These are phyloP conservation scores for Forbesichthys papilliferus DNA, from an alignment of 2,113 vertebrate genomes.

Conservation along the genomic window DNA sequence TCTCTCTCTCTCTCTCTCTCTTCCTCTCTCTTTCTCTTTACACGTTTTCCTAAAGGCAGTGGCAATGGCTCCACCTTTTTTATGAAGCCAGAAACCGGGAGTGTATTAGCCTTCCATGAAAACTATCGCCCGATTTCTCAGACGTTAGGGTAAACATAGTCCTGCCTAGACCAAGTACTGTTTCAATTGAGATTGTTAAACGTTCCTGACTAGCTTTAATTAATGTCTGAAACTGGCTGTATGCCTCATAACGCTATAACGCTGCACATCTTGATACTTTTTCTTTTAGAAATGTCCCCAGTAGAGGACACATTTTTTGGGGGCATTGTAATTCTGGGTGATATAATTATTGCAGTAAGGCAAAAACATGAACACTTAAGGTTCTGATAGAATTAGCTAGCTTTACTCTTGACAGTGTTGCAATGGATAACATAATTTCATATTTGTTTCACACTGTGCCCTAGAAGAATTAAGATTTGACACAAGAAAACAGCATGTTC, in stretches of 20 bases:
- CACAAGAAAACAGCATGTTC: conserved; percentile 36
- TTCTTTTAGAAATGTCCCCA: background rate
- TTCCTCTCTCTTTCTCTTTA: background rate
- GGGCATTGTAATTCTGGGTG: background rate
- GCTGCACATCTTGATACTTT: background rate
- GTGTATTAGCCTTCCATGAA: background rate
- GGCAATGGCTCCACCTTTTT: conserved; percentile 6
- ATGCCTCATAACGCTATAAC: too few species aligned
- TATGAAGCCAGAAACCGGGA: background rate
- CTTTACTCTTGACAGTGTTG: conserved; percentile 31
- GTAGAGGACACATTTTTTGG: background rate
- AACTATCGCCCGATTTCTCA: too few species aligned
- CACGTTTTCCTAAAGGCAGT: conserved; percentile 12
- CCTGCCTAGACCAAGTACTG: too few species aligned
- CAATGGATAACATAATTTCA: conserved; percentile 61
- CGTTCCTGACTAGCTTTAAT: too few species aligned
- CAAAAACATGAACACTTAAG: background rate
- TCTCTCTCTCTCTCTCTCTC: background rate
- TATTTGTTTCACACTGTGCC: conserved; percentile 56
- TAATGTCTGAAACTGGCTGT: too few species aligned
- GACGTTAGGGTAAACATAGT: too few species aligned
- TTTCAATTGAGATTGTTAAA: too few species aligned
- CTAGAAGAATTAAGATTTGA: conserved; percentile 46
- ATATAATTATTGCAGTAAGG: background rate
- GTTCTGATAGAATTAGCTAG: conserved; percentile 37